Evolutionary conservation across 92 coral and sea anemone species (phyloP).

Genomic region (Zoanthus gigantus): DNA sequence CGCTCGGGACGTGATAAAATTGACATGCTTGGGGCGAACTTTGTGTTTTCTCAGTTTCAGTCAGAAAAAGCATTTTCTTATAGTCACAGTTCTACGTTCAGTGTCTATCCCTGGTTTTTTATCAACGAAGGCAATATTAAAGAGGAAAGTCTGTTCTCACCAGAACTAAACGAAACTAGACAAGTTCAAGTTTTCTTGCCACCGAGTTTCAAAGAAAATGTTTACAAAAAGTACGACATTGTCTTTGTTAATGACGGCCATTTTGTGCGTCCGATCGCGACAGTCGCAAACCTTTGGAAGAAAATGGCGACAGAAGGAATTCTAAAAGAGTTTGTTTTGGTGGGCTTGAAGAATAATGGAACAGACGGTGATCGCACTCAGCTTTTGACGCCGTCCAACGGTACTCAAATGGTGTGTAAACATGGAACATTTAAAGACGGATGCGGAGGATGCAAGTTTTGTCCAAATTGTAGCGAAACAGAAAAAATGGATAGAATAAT

Average conservation of each 20-base stretch:
- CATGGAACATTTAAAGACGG: constrained; percentile 16
- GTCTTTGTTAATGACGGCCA: constrained; percentile 57
- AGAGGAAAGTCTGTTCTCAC: constrained; percentile 37
- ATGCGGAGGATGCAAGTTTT: constrained; percentile 33
- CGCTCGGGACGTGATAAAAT: constrained; percentile 33
- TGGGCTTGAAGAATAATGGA: constrained; percentile 42
- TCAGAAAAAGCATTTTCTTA: constrained; percentile 7
- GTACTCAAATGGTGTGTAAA: constrained; percentile 41
- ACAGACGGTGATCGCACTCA: constrained; percentile 30
- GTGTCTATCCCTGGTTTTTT: constrained; percentile 64
- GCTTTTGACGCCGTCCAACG: constrained; percentile 51
- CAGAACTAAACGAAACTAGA: constrained; percentile 45
- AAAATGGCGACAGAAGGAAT: constrained; percentile 44
- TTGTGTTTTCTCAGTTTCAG: constrained; percentile 28
- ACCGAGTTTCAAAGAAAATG: constrained; percentile 57
- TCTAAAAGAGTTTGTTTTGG: constrained; percentile 41
- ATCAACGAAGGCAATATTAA: constrained; percentile 13
- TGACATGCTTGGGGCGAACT: constrained; percentile 63
- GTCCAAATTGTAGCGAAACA: constrained; percentile 8
- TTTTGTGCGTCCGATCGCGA: background rate
- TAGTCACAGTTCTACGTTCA: constrained; percentile 2
- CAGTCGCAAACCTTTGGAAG: constrained; percentile 12
- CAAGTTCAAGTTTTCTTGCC: constrained; percentile 33
- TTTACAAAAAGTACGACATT: constrained; percentile 53
- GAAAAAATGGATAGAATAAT: constrained; percentile 11